Evolutionary conservation across 1,140 invertebrate genomes (phyloP).

Genomic region (Caenorhabditis brenneri): DNA sequence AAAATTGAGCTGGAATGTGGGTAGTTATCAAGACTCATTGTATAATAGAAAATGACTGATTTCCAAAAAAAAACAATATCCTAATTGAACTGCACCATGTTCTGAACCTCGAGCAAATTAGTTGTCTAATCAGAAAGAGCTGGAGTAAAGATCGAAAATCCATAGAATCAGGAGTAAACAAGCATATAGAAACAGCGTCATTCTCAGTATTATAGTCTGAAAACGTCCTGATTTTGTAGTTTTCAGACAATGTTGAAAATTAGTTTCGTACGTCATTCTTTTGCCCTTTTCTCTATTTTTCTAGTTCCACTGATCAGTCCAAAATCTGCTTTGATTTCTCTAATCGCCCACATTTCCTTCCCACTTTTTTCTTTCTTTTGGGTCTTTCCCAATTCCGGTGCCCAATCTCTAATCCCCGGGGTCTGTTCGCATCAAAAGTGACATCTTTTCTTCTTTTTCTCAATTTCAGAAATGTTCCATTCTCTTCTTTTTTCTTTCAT

Average conservation of each 20-base stretch:
- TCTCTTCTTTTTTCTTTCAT: not conserved
- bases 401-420: conserved; percentile 18
- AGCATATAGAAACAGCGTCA: too few relatives aligned
- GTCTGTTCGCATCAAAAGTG: conserved; percentile 15
- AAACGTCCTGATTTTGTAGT: not conserved
- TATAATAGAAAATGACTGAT: too few relatives aligned
- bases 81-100: too few relatives aligned
- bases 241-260: not conserved
- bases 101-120: too few relatives aligned
- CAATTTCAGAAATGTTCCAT: conserved; percentile 31
- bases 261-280: not conserved
- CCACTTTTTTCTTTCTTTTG: not conserved
- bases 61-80: too few relatives aligned
- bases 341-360: conserved; percentile 35
- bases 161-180: too few relatives aligned
- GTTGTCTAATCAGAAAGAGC: too few relatives aligned
- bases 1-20: too few relatives aligned
- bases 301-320: not conserved
- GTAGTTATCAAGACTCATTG: too few relatives aligned
- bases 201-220: not conserved
- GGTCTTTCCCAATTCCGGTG: not conserved
- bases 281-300: not conserved
- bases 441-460: not conserved
- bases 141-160: too few relatives aligned
- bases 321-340: not conserved